Percentiles rank a stretch among this genome's conserved stretches.
These are phyloP conservation scores for Bucco capensis DNA, from an alignment of 2,113 vertebrate species.

Conservation along the genomic window DNA sequence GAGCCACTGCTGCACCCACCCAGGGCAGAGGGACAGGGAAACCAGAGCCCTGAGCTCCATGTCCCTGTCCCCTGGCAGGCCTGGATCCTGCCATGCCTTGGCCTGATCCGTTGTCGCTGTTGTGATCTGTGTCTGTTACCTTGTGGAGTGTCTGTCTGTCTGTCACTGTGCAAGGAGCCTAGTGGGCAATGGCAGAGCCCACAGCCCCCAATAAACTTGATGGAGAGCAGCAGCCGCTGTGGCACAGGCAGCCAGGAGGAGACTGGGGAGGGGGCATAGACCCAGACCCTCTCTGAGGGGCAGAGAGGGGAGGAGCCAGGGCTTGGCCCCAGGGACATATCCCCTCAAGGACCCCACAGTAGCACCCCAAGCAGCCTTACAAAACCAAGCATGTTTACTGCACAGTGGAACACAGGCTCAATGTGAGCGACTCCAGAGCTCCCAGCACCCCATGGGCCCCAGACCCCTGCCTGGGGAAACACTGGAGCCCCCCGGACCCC, in stretches of 20 bases:
- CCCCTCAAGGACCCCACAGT: fast-evolving
- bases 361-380: neutral
- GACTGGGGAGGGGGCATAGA: fast-evolving
- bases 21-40: too few species aligned
- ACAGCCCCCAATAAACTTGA: conserved; percentile 17
- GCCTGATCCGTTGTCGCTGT: neutral
- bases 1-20: neutral
- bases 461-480: neutral
- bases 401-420: conserved; percentile 43
- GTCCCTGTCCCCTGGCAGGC: neutral
- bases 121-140: neutral
- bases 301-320: neutral
- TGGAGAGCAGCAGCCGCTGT: neutral
- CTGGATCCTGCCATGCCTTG: neutral
- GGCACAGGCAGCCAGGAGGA: neutral
- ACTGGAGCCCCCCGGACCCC: neutral
- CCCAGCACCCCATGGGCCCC: neutral
- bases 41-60: neutral
- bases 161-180: neutral
- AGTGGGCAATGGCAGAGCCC: fast-evolving
- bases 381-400: conserved; percentile 43
- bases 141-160: neutral
- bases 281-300: fast-evolving
- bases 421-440: conserved; percentile 47
- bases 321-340: neutral